Evolutionary conservation across 2,797 vertebrate genomes (phyloP).

Genomic region (Taeniopygia guttata): DNA sequence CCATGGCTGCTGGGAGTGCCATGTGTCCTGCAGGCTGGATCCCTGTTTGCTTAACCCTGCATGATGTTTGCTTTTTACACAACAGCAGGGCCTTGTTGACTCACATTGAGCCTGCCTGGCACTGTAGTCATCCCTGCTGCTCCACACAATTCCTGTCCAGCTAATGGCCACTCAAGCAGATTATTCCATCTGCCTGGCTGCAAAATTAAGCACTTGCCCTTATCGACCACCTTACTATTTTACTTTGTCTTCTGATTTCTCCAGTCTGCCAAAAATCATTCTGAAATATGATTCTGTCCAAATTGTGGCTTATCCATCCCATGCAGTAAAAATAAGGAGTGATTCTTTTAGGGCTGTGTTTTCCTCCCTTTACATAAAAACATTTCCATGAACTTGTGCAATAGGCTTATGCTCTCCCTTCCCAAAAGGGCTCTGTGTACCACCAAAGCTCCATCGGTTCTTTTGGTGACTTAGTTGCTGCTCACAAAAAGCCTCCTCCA

Average conservation of each 20-base stretch:
- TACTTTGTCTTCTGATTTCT: not conserved
- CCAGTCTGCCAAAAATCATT: not conserved
- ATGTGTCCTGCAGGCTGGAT: not conserved
- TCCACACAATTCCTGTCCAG: not conserved
- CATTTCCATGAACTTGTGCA: not conserved
- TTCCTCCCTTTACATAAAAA: not conserved
- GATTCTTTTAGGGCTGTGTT: not conserved
- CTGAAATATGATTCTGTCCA: not conserved
- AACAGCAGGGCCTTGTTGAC: conserved; percentile 28
- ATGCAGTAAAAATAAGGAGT: not conserved
- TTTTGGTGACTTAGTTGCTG: not conserved
- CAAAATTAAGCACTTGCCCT: not conserved
- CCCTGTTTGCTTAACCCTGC: conserved; percentile 39
- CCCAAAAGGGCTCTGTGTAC: not conserved
- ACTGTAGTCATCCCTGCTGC: not conserved
- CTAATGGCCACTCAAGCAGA: not conserved
- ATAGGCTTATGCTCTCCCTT: not conserved
- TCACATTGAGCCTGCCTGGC: not conserved
- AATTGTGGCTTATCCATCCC: not conserved
- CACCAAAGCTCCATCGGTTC: not conserved
- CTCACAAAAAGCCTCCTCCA: not conserved
- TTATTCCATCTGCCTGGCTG: not conserved
- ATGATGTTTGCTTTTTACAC: conserved; percentile 34
- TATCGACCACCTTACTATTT: not conserved
- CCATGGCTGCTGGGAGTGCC: not conserved